Conservation (phyloP, 1,140 invertebrate genomes). For the Pseudoatta argentina region DNA sequence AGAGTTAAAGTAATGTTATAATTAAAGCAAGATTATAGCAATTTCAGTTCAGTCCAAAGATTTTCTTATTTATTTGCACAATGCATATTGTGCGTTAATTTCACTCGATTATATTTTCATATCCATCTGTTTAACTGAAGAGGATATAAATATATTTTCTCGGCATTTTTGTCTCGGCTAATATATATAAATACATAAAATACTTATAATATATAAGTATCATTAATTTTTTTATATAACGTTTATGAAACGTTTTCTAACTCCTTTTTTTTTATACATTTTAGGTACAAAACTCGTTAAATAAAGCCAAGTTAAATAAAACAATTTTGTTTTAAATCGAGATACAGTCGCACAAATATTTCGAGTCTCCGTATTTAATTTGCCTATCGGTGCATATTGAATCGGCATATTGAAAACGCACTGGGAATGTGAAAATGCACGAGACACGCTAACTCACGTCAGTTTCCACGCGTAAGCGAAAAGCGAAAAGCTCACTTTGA, state of each 20-base stretch:
- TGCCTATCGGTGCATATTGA: background rate
- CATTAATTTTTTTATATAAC: background rate
- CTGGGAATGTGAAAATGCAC: background rate
- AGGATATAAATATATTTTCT: background rate
- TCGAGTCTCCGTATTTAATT: slow-evolving; percentile 46
- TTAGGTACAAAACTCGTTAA: slow-evolving; percentile 21
- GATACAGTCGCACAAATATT: slow-evolving; percentile 41
- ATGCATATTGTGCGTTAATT: background rate
- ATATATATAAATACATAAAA: slow-evolving; percentile 1
- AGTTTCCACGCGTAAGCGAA: background rate
- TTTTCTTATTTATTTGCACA: background rate
- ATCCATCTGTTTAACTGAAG: background rate
- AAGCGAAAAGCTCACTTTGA: background rate
- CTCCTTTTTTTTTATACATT: slow-evolving; percentile 16
- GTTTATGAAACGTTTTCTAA: background rate
- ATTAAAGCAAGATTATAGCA: background rate
- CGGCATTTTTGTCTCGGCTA: background rate
- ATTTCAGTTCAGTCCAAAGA: background rate
- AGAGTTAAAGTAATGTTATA: background rate
- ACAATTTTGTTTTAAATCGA: slow-evolving; percentile 43
- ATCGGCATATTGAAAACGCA: slow-evolving; percentile 26
- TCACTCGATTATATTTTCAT: slow-evolving; percentile 3
- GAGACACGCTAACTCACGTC: background rate
- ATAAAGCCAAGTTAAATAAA: slow-evolving; percentile 48
- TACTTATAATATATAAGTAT: background rate